Evolutionary conservation across 37 sponge, comb jelly and placozoan genomes (phyloP), one percentile per base, ranked within the genome.

Genomic region (Crambe crambe): DNA sequence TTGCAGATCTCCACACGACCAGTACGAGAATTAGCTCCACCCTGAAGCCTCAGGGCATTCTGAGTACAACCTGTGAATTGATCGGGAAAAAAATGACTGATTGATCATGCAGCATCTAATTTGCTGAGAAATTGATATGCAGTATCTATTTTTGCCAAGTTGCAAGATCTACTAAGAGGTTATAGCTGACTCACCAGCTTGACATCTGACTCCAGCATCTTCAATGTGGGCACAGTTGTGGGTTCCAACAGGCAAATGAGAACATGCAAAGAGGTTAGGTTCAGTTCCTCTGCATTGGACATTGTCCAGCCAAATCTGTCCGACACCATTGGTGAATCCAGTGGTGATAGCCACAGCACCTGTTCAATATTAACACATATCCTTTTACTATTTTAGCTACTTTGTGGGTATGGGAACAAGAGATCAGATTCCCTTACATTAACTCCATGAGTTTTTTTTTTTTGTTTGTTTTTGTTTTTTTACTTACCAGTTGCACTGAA

Each of bases 171-270:
- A n/a, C n/a, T n/a, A n/a, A n/a, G n/a, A n/a, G n/a, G n/a, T 9
- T 23, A 27, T 21, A 61, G 4, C 6, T 29, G 25, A 29, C 6
- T 20, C 6, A 23, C 30, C 25, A 21, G 42, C n/a, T 64, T 2
- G 29, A 44, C 92, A 91, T 25, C 32, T n/a, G 25, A 91, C 81
- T 31, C 86, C 91, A 12, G 73, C 91, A 72, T 86, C 82, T 76
- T 85, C 79, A 9, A 18, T 6, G 42, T 85, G 91, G 1, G 3
- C 39, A 47, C 86, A 85, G 32, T 90, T 71, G 32, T 80, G 63
- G 23, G 70, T 39, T 18, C 87, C 87, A 22, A 72, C 27, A 26
- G 30, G 43, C 34, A 25, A 47, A 27, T 25, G 22, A 32, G 40
- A 36, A 30, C 91, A 90, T 20, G 70, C 42, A 21, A 43, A 58